Evolutionary conservation across 1,140 invertebrate species (phyloP).

Genomic region (Brachionus rotundiformis): DNA sequence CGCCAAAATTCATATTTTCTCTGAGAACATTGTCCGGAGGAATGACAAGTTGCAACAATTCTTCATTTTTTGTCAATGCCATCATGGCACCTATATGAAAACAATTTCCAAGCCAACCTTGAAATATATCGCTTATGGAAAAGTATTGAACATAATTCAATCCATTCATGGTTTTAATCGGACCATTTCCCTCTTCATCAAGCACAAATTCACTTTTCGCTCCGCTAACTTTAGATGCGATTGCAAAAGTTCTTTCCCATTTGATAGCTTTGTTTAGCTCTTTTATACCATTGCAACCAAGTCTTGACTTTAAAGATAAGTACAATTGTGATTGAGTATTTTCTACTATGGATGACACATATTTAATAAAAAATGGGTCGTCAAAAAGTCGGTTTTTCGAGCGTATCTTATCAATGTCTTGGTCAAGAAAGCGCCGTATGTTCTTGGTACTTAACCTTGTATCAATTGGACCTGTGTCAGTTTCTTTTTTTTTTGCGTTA

Average conservation of each 20-base stretch:
- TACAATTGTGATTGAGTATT: constrained; percentile 44
- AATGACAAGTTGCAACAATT: constrained; percentile 2
- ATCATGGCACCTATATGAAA: constrained; percentile 51
- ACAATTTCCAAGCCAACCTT: constrained; percentile 44
- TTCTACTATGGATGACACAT: constrained; percentile 35
- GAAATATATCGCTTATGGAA: constrained; percentile 31
- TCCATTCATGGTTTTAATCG: neutral
- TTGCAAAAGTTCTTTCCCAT: constrained; percentile 45
- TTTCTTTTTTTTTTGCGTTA: neutral
- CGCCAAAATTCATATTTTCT: constrained; percentile 40
- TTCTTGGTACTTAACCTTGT: neutral
- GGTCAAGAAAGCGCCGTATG: constrained; percentile 12
- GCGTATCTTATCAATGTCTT: constrained; percentile 10
- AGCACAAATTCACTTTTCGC: constrained; percentile 46
- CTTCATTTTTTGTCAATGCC: constrained; percentile 40
- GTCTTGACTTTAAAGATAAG: constrained; percentile 32
- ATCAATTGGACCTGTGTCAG: neutral
- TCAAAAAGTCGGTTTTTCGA: constrained; percentile 15
- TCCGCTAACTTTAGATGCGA: neutral
- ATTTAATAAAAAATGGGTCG: constrained; percentile 45
- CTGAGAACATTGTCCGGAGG: constrained; percentile 34
- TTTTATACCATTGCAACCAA: neutral
- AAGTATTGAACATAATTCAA: constrained; percentile 28
- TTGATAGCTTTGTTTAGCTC: constrained; percentile 43
- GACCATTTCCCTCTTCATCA: constrained; percentile 14